These are phyloP conservation scores for Gallinago stenura DNA, from an alignment of 2,797 vertebrate genomes.

Conservation along the genomic window DNA sequence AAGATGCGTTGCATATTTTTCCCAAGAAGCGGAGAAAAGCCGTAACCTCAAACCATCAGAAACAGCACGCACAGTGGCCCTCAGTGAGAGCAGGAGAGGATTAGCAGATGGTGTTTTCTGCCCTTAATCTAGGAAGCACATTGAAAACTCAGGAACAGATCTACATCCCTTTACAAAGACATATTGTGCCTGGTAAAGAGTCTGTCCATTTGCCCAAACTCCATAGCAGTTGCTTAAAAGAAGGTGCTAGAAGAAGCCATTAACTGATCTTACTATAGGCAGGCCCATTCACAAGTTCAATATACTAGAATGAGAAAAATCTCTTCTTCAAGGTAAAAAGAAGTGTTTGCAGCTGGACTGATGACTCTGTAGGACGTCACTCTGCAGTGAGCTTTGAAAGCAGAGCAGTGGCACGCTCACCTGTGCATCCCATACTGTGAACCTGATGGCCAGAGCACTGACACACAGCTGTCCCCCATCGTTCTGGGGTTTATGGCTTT, in stretches of 20 bases:
- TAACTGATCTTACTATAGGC: neutral
- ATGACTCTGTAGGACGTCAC: neutral
- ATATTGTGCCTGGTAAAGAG: neutral
- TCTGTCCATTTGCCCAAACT: neutral
- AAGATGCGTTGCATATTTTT: neutral
- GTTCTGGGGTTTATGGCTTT: neutral
- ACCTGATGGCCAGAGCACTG: neutral
- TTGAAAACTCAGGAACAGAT: neutral
- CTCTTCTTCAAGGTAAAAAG: neutral
- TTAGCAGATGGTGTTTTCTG: conserved; percentile 32
- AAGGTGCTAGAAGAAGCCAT: neutral
- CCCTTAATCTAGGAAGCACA: neutral
- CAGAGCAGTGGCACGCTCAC: neutral
- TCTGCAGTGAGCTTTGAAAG: neutral
- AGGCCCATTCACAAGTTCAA: neutral
- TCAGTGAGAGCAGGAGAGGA: neutral
- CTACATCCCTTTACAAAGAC: neutral
- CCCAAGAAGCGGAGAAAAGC: neutral
- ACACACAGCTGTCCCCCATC: neutral
- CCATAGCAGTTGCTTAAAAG: neutral
- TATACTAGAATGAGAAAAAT: neutral
- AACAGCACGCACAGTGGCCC: neutral
- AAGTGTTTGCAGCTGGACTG: neutral
- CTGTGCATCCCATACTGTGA: neutral
- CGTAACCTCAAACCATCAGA: neutral